These are phyloP conservation scores for Hozukius guyotensis DNA, from an alignment of 2,797 vertebrate species.

Conservation along the genomic window DNA sequence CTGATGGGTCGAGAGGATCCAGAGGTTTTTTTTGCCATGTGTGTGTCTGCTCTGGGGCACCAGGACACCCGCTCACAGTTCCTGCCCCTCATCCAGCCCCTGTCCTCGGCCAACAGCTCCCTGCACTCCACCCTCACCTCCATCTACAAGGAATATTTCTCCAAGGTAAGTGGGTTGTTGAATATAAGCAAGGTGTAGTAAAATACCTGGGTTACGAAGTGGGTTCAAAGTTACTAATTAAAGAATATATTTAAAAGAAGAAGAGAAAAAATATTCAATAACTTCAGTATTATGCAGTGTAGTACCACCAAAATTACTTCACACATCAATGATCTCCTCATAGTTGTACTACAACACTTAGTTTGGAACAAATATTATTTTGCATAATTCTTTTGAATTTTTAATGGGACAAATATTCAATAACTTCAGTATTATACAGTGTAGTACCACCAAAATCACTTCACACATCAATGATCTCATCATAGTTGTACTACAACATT, in stretches of 20 bases:
- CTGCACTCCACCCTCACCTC: conserved; percentile 61
- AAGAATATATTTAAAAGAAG: neutral
- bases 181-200: neutral
- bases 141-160: conserved; percentile 69
- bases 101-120: conserved; percentile 48
- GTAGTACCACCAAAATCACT: too few relatives aligned
- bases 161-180: conserved; percentile 45
- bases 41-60: conserved; percentile 85
- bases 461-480: too few relatives aligned
- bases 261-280: too few relatives aligned
- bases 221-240: neutral
- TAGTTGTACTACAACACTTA: too few relatives aligned
- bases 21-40: conserved; percentile 78
- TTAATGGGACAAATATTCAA: too few relatives aligned
- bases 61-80: conserved; percentile 65
- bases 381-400: too few relatives aligned
- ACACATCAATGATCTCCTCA: too few relatives aligned
- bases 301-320: too few relatives aligned
- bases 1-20: conserved; percentile 72
- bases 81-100: conserved; percentile 58
- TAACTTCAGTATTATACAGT: too few relatives aligned
- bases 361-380: too few relatives aligned
- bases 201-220: neutral
- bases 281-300: too few relatives aligned
- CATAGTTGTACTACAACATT: too few relatives aligned